Percentiles rank a stretch among this genome's conserved stretches.
These are phyloP conservation scores for Papilio glaucus DNA, from an alignment of 1,140 invertebrate genomes.

Conservation along the genomic window DNA sequence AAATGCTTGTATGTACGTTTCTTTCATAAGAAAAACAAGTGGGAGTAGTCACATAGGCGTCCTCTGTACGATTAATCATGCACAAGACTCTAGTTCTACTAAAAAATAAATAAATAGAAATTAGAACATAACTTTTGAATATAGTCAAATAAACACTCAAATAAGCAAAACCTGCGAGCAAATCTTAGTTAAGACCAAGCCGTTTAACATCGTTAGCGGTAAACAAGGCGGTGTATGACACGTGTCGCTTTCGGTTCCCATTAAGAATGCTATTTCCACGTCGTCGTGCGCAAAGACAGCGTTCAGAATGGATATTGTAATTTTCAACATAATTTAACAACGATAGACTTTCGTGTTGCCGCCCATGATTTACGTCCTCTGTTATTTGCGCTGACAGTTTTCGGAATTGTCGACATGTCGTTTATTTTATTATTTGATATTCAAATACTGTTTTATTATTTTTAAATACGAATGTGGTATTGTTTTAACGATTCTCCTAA, in stretches of 20 bases:
- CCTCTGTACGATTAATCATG: too few relatives aligned
- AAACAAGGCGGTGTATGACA: conserved; percentile 14
- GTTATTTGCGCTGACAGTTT: conserved; percentile 1
- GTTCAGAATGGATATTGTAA: conserved; percentile 27
- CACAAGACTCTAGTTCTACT: too few relatives aligned
- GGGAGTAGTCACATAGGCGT: too few relatives aligned
- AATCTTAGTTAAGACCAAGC: not conserved
- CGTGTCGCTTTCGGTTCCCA: conserved; percentile 20
- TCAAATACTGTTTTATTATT: not conserved
- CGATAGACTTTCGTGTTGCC: not conserved
- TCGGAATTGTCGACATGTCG: not conserved
- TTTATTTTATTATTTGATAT: not conserved
- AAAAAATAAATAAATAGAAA: too few relatives aligned
- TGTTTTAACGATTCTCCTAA: too few relatives aligned
- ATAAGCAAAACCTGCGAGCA: not conserved
- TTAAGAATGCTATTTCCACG: conserved; percentile 27
- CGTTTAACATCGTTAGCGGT: conserved; percentile 27
- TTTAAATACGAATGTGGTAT: too few relatives aligned
- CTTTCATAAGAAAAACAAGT: too few relatives aligned
- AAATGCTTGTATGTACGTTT: too few relatives aligned
- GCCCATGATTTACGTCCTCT: conserved; percentile 2
- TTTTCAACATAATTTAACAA: conserved; percentile 29
- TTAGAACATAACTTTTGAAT: too few relatives aligned
- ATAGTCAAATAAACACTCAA: too few relatives aligned
- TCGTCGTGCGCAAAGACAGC: not conserved